Evolutionary conservation across 2,797 vertebrate species (phyloP).

Genomic region (Atherinosoma microstoma): DNA sequence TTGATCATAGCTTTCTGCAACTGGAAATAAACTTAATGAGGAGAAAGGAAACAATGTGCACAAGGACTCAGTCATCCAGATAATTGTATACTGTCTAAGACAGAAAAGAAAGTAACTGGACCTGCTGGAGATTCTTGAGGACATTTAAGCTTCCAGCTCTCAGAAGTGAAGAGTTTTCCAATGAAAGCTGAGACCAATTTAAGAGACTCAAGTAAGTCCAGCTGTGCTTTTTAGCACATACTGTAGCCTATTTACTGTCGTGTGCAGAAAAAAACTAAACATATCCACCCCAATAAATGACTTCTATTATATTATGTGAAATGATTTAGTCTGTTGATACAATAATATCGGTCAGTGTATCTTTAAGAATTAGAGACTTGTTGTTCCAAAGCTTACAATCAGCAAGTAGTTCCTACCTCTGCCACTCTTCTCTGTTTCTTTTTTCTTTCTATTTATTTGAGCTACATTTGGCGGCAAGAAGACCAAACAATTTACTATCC

Average conservation of each 20-base stretch:
- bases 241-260: background rate
- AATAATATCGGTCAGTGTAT: background rate
- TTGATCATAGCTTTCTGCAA: background rate
- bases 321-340: too few relatives aligned
- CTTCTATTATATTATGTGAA: too few relatives aligned
- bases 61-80: background rate
- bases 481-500: slow-evolving; percentile 4
- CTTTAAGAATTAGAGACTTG: background rate
- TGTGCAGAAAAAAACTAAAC: background rate
- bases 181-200: background rate
- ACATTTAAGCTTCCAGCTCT: background rate
- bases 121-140: slow-evolving; percentile 1
- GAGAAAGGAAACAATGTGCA: background rate
- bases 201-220: background rate
- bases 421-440: background rate
- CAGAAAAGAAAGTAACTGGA: background rate
- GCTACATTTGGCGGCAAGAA: background rate
- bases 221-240: background rate
- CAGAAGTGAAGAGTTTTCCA: background rate
- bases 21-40: slow-evolving; percentile 1
- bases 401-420: background rate
- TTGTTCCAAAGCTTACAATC: background rate
- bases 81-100: background rate
- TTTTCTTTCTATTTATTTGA: background rate
- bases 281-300: too few relatives aligned